Evolutionary conservation across 2,888 invertebrate species (phyloP), one percentile per base, ranked within the genome.

Genomic region (Apeira syringaria): DNA sequence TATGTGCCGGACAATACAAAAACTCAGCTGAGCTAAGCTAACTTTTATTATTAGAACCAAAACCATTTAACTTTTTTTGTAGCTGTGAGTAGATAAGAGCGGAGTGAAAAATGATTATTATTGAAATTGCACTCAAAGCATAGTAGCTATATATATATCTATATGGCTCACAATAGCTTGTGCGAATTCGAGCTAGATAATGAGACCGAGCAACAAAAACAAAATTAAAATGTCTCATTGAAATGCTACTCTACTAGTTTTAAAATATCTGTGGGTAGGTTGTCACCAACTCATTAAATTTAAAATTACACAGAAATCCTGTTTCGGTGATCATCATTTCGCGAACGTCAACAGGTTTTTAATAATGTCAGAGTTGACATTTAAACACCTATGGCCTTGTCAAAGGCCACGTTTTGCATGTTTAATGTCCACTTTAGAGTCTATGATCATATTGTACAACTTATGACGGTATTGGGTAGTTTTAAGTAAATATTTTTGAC

Each of bases 341-440:
- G 70, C 65, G 68, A 58, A 36, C 29, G 39, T 39, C 50, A 49
- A 67, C 72, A 49, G 47, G 67, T 70, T 74, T 61, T 50, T 11
- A n/a, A 47, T 60, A 80, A 81, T 80, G 79, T 76, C 79, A 81
- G 68, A 80, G 80, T 73, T 80, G 71, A 74, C 65, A 65, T 61
- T 56, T 65, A 58, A 50, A 60, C 47, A 53, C 41, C 37, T 49
- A 24, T 56, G 66, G 64, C 79, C 80, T 82, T 78, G 79, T 30
- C 50, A 66, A 72, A 71, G 65, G 63, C 58, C 54, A 57, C 50
- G 53, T 52, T 63, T 58, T 25, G 45, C 51, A 64, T 63, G 55
- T 20, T 30, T 47, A 51, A 50, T 46, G 54, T 50, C 59, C 39
- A 28, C 55, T 44, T 56, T 44, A 56, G 17, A 6, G 43, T 42